phyloP scores from a whole-genome alignment of 1,140 invertebrate species.

The Eueides isabella region DNA sequence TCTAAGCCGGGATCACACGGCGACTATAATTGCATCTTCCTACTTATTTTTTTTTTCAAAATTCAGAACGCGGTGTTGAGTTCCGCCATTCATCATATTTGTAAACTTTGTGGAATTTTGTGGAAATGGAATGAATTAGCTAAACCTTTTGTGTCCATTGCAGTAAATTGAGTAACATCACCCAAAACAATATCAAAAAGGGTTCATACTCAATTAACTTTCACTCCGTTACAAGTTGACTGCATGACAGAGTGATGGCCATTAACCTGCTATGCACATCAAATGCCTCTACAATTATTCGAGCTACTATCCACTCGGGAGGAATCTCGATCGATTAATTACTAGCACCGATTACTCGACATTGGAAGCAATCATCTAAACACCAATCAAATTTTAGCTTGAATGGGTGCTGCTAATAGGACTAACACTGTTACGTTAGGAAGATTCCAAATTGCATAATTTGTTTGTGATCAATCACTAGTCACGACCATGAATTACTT shows the following conservation, averaged over 20 bases:
- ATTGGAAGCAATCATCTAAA: slow-evolving; percentile 3
- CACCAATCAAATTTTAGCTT: not conserved
- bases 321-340: not conserved
- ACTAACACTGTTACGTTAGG: not conserved
- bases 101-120: too few relatives aligned
- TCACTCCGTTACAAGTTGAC: not conserved
- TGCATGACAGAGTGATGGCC: not conserved
- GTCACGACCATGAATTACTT: too few relatives aligned
- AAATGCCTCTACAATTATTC: not conserved
- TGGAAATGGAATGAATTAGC: too few relatives aligned
- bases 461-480: too few relatives aligned
- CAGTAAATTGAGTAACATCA: too few relatives aligned
- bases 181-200: not conserved
- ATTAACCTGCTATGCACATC: not conserved
- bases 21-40: too few relatives aligned
- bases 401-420: not conserved
- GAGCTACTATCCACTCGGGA: not conserved
- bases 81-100: too few relatives aligned
- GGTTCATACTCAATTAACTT: not conserved
- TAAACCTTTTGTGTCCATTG: too few relatives aligned
- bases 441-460: too few relatives aligned
- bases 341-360: not conserved
- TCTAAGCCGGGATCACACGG: too few relatives aligned
- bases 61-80: too few relatives aligned
- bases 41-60: too few relatives aligned